Evolutionary conservation across 2,797 vertebrate genomes (phyloP).

Genomic region (Meriones psammophilus): DNA sequence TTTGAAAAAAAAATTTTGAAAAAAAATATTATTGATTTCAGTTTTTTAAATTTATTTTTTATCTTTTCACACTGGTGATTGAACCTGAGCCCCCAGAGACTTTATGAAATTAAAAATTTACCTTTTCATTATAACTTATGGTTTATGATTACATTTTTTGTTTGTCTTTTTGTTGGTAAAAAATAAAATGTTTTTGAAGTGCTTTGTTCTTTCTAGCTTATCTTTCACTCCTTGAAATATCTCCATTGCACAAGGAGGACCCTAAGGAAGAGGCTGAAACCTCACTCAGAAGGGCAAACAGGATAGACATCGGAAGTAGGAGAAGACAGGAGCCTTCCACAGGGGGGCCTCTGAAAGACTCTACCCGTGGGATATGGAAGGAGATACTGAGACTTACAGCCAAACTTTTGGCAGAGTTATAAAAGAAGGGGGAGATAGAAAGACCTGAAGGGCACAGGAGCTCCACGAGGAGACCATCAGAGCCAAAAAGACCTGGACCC

Average conservation of each 20-base stretch:
- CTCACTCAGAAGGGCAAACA: too few species aligned
- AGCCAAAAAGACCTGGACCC: too few species aligned
- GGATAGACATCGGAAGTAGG: too few species aligned
- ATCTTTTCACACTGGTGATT: background rate
- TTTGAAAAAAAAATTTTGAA: conserved; percentile 23
- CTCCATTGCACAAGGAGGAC: background rate
- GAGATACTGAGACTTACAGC: too few species aligned
- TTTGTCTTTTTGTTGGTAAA: background rate
- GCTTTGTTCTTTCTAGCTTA: background rate
- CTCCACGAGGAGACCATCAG: too few species aligned
- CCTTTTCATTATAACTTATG: conserved; percentile 12
- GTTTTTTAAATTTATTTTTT: background rate
- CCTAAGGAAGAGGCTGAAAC: too few species aligned
- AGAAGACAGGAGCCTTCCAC: too few species aligned
- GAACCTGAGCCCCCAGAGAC: background rate
- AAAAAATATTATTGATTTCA: conserved; percentile 27
- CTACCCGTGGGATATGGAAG: too few species aligned
- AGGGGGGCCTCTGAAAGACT: too few species aligned
- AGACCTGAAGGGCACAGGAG: too few species aligned
- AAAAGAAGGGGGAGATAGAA: too few species aligned
- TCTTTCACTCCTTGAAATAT: conserved; percentile 45
- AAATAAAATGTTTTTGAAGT: background rate
- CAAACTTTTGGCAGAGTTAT: too few species aligned
- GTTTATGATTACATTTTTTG: background rate
- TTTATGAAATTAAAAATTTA: conserved; percentile 19